These are phyloP conservation scores for Octodonta nipae DNA, from an alignment of 2,888 invertebrate species.

Conservation along the genomic window DNA sequence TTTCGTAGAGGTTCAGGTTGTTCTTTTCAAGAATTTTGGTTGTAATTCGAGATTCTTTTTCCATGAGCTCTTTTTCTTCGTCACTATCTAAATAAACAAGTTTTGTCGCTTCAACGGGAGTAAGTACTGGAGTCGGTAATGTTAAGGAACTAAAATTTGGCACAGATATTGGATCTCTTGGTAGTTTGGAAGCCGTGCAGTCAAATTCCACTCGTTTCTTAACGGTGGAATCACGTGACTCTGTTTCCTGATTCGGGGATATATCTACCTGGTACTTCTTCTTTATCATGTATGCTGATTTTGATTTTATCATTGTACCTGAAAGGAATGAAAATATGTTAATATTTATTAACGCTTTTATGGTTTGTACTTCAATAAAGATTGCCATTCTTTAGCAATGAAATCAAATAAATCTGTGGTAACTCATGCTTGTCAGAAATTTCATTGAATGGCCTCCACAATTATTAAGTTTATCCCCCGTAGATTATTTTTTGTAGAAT, in stretches of 20 bases:
- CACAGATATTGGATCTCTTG: constrained; percentile 58
- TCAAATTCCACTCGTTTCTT: constrained; percentile 32
- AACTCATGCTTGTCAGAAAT: too few relatives aligned
- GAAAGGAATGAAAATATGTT: too few relatives aligned
- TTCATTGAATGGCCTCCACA: too few relatives aligned
- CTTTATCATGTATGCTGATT: constrained; percentile 45
- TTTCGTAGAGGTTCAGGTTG: constrained; percentile 36
- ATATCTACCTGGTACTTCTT: constrained; percentile 32
- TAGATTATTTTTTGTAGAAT: too few relatives aligned
- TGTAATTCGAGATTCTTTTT: constrained; percentile 5
- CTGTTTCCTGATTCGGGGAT: constrained; percentile 30
- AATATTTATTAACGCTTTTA: too few relatives aligned
- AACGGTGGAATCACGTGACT: constrained; percentile 17
- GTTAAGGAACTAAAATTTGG: constrained; percentile 55
- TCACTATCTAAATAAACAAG: constrained; percentile 59
- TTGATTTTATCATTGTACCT: constrained; percentile 41
- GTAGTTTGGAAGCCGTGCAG: constrained; percentile 32
- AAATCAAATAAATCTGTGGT: too few relatives aligned
- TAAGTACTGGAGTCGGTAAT: constrained; percentile 49
- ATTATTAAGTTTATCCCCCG: too few relatives aligned
- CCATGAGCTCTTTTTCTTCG: constrained; percentile 32
- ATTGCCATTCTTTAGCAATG: too few relatives aligned
- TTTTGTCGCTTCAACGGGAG: constrained; percentile 53
- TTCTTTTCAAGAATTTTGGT: constrained; percentile 9
- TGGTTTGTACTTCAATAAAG: too few relatives aligned